Percentiles rank a stretch among this genome's conserved stretches.
Conservation (phyloP, 2,888 invertebrate genomes). For the Scaeva pyrastri region DNA sequence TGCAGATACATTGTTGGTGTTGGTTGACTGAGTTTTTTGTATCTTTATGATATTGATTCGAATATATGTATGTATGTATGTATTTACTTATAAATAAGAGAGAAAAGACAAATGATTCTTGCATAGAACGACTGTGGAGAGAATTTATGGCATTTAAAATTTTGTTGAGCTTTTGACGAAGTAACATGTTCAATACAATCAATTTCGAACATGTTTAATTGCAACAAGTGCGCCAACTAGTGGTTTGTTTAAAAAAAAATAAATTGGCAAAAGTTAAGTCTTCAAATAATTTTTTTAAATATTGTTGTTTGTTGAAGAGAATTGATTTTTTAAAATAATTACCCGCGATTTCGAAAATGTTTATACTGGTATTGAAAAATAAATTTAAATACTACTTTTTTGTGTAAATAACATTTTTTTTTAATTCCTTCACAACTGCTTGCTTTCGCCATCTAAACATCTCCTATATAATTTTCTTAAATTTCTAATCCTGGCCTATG, state of each 20-base stretch:
- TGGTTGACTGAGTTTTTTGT: not conserved
- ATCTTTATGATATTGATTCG: not conserved
- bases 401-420: too few relatives aligned
- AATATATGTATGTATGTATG: not conserved
- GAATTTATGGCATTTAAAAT: not conserved
- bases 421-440: too few relatives aligned
- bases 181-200: not conserved
- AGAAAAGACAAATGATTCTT: not conserved
- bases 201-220: not conserved
- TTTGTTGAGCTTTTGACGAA: slow-evolving; percentile 7
- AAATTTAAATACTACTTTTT: too few relatives aligned
- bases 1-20: not conserved
- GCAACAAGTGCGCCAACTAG: not conserved
- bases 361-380: too few relatives aligned
- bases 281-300: too few relatives aligned
- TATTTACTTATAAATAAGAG: not conserved
- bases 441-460: too few relatives aligned
- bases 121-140: not conserved
- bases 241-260: not conserved
- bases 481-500: too few relatives aligned
- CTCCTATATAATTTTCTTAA: too few relatives aligned
- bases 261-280: too few relatives aligned
- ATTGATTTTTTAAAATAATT: too few relatives aligned
- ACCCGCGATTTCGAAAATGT: too few relatives aligned
- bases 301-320: too few relatives aligned